These are phyloP conservation scores for Drosophila bocki DNA, from an alignment of 1,140 invertebrate genomes.

Conservation along the genomic window DNA sequence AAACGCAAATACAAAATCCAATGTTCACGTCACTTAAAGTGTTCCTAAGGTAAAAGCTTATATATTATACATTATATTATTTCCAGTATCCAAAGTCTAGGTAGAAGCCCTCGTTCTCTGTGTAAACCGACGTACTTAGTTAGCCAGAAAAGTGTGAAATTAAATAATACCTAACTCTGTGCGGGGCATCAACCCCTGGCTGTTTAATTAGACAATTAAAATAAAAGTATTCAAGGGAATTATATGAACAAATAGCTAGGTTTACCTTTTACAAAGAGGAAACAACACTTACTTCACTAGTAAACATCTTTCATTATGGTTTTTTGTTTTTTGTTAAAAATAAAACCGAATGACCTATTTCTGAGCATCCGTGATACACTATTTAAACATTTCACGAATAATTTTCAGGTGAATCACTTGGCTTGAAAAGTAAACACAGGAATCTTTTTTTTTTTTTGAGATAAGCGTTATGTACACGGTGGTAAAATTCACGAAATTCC, in stretches of 20 bases:
- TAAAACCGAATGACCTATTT: constrained; percentile 2
- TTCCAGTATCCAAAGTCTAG: constrained; percentile 31
- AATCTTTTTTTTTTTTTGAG: too few relatives aligned
- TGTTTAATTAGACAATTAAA: neutral
- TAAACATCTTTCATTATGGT: neutral
- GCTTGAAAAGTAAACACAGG: constrained; percentile 20
- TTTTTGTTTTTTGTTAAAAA: neutral
- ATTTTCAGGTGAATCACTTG: constrained; percentile 15
- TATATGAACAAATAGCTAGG: neutral
- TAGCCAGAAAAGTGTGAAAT: neutral
- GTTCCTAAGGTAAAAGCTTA: constrained; percentile 2
- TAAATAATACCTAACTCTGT: constrained; percentile 6
- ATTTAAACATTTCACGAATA: constrained; percentile 9
- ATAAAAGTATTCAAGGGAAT: neutral
- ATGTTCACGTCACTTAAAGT: constrained; percentile 15
- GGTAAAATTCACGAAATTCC: neutral
- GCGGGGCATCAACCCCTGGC: constrained; percentile 1
- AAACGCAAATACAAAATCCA: constrained; percentile 30
- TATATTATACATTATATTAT: constrained; percentile 5
- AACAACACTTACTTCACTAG: neutral
- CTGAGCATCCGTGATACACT: neutral
- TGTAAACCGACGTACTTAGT: constrained; percentile 8
- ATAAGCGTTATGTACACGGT: neutral
- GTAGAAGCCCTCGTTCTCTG: neutral
- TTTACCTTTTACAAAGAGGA: neutral